Base-by-base conservation (phyloP, 1,140 invertebrate species). In the Drosophila sulfurigaster region DNA sequence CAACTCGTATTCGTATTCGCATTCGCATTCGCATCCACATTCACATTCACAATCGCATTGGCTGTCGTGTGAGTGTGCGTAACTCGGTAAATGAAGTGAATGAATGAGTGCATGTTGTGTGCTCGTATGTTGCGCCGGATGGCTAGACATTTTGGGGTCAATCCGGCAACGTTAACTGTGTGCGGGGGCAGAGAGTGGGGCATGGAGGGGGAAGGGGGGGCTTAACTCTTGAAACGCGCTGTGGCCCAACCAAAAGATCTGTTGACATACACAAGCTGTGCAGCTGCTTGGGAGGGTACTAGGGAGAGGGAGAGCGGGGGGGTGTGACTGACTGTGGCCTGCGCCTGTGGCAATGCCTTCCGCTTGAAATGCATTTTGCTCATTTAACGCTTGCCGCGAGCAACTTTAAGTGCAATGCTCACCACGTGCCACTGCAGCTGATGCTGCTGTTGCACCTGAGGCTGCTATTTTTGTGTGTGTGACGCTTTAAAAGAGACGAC, bases 61-160 rank as follows among this genome's bases (percentile, higher is more conserved):
- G 45, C 68, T 62, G 11, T 41, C 15, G 60, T 52, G 56, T 63
- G 66, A 70, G 81, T 82, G 83, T 88, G 83, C 80, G 80, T 88
- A 88, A 87, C 77, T 87, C 81, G 85, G 85, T 64, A 88, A 88
- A 88, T 88, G 81, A 88, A 88, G 85, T 88, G 85, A 88, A 85
- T 89, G 83, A 88, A 89, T 88, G 81, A 81, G 75, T 85, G 85
- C 81, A 89, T 81, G 85, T 81, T 83, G 81, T 83, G 81, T 28
- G 30, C 54, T 52, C 38, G 58, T 56, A 73, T 16, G 49, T 15
- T 48, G 56, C 49, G 48, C 81, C 82, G 82, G 75, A 81, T 86
- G 79, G 63, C 82, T 87, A 81, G 64, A 82, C 75, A 79, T 75
- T 75, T 79, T 79, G 65, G 72, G 82, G 82, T 87, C 82, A 82